Evolutionary conservation across 2,797 vertebrate species (phyloP).

Genomic region (Sebastes hopkinsi): DNA sequence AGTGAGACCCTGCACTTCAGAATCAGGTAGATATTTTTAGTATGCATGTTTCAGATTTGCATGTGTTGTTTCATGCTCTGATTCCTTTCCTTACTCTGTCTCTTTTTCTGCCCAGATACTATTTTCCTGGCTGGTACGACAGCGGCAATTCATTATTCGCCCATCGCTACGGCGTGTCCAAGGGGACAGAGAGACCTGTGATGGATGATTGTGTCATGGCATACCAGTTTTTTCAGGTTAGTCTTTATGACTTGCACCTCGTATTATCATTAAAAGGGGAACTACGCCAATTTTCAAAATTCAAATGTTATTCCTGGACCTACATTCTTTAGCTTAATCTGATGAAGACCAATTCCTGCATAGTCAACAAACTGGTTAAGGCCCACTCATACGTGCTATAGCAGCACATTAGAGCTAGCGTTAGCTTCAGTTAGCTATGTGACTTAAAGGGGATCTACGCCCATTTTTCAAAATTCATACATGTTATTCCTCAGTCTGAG

Average conservation of each 20-base stretch:
- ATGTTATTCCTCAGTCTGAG: no score
- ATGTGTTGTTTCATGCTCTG: background rate
- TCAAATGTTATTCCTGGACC: no score
- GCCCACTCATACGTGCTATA: no score
- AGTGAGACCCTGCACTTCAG: conserved; percentile 87
- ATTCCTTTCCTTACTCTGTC: background rate
- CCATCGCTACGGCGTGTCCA: conserved; percentile 88
- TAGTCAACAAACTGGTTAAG: no score
- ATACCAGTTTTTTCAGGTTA: conserved; percentile 94
- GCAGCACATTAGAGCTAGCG: background rate
- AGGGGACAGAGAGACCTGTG: conserved; percentile 89
- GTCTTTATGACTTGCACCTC: background rate
- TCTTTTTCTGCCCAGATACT: conserved; percentile 82
- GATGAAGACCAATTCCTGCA: no score
- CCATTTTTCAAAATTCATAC: no score
- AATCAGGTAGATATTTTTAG: conserved; percentile 81
- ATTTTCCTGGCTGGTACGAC: conserved; percentile 94
- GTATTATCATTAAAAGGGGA: background rate
- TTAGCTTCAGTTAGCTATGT: background rate
- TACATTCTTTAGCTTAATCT: no score
- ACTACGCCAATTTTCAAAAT: no score
- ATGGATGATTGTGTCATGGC: conserved; percentile 92
- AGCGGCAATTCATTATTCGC: conserved; percentile 81
- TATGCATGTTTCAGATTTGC: background rate
- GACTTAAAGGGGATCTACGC: no score